Base-by-base conservation (phyloP, 1,140 invertebrate species). In the Drosophila novamexicana region DNA sequence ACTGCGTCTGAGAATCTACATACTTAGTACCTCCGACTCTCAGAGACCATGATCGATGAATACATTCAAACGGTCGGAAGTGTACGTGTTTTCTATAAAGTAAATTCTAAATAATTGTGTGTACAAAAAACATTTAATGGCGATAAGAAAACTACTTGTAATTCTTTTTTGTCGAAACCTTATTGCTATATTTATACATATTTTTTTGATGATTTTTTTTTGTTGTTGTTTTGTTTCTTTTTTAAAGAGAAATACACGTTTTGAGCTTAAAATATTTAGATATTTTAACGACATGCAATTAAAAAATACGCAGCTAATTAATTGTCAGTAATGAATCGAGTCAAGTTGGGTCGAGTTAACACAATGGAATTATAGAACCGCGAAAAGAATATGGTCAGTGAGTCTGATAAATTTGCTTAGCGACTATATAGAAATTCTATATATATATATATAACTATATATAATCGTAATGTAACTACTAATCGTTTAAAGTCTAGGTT, bases 201-300 rank as follows among this genome's bases (percentile, higher is more conserved):
- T 77, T 62, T 77, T 71, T 77, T 44, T 65, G 54, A 45, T 65
- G 34, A 63, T 75, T 83, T 88, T 88, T 77, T 63, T 67, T 79
- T 36, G 44, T 68, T 86, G 79, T 7, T 8, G 63, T 61, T 74
- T 69, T 71, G 63, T 85, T 88, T 88, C 84, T 88, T 88, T 88
- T 88, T 88, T 18, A 88, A 88, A 88, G 84, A 88, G 84, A 88
- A 86, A 88, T 88, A 88, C 84, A 88, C 80, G 79, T 65, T 83
- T 88, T 82, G 77, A 83, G 84, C 84, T 89, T 89, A 89, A 69
- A 89, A 77, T 89, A 89, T 74, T 89, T 70, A 89, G 88, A 89
- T 80, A 89, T 84, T 84, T 88, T 88, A 88, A 88, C 84, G 80
- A 89, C 84, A 88, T 89, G 80, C 71, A 86, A 64, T 72, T 86